These are phyloP conservation scores for Labeo calbasu DNA, from an alignment of 2,797 vertebrate species.

Conservation along the genomic window DNA sequence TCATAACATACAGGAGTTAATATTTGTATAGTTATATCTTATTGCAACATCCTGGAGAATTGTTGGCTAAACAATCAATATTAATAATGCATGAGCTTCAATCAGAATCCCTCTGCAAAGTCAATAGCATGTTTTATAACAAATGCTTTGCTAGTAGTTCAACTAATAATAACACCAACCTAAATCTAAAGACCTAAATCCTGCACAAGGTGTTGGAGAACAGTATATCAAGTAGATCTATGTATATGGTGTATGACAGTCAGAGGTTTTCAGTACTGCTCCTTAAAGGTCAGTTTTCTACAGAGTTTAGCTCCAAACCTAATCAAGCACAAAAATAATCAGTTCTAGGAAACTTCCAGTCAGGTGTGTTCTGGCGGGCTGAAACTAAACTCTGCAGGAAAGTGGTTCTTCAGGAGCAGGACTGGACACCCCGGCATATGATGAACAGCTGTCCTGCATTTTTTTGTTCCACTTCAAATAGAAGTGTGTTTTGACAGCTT, in stretches of 20 bases:
- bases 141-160: neutral
- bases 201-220: neutral
- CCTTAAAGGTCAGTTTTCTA: neutral
- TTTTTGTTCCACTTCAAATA: neutral
- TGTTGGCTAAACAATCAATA: neutral
- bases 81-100: constrained; percentile 36
- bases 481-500: neutral
- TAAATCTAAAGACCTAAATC: neutral
- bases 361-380: neutral
- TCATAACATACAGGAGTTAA: neutral
- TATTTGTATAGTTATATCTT: neutral
- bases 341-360: neutral
- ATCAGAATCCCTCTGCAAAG: constrained; percentile 20
- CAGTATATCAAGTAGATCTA: neutral
- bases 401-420: neutral
- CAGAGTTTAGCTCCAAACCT: neutral
- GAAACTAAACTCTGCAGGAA: neutral
- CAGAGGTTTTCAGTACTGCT: neutral
- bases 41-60: constrained; percentile 29
- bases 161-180: neutral
- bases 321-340: neutral
- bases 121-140: neutral
- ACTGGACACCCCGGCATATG: neutral
- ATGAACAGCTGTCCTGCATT: neutral
- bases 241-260: neutral